These are phyloP conservation scores for Hymenochirus boettgeri DNA, from an alignment of 2,113 vertebrate genomes.

Conservation along the genomic window DNA sequence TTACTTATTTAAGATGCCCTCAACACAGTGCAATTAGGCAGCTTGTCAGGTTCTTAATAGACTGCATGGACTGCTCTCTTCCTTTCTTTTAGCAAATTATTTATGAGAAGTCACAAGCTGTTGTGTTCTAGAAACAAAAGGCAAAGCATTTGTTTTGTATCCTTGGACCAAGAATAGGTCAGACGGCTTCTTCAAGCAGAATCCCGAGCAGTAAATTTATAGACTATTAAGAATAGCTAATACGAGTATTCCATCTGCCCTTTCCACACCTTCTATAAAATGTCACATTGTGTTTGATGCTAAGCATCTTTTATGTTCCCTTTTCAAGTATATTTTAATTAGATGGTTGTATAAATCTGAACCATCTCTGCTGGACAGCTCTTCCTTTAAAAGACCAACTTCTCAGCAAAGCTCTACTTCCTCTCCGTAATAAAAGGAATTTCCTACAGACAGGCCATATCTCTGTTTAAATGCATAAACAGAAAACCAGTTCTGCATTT, in stretches of 20 bases:
- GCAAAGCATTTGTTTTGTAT: neutral
- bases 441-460: no score
- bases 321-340: constrained; percentile 15
- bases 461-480: constrained; percentile 29
- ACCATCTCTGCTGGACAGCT: neutral
- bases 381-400: neutral
- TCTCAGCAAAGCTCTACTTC: neutral
- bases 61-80: neutral
- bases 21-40: neutral
- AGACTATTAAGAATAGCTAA: neutral
- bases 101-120: neutral
- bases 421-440: no score
- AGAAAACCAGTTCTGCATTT: constrained; percentile 37
- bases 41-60: neutral
- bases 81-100: neutral
- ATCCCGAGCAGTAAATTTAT: neutral
- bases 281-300: neutral
- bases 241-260: neutral
- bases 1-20: neutral
- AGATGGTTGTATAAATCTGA: neutral
- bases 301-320: neutral
- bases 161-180: neutral
- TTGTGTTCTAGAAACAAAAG: neutral
- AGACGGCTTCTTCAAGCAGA: neutral
- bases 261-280: neutral